Conservation (phyloP, 2,888 invertebrate genomes). For the Bembecia ichneumoniformis region DNA sequence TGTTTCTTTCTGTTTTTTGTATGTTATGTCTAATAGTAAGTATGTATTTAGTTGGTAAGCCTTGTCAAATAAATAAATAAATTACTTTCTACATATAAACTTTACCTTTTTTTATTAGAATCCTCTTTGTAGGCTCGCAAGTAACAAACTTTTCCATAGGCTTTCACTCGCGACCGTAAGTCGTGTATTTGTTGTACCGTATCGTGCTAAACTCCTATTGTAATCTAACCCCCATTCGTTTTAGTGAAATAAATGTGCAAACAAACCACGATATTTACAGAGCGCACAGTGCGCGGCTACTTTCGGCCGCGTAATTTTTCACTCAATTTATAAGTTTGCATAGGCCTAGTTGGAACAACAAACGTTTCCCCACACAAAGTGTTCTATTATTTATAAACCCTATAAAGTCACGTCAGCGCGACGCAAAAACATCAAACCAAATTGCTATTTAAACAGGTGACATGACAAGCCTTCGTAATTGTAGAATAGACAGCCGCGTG, state of each 20-base stretch:
- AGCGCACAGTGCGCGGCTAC: slow-evolving; percentile 6
- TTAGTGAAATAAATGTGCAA: background rate
- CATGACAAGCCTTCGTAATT: too few relatives aligned
- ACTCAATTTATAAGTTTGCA: slow-evolving; percentile 39
- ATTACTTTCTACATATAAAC: too few relatives aligned
- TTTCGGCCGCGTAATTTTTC: slow-evolving; percentile 17
- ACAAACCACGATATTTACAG: slow-evolving; percentile 2
- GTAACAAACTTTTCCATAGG: too few relatives aligned
- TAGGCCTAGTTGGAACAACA: slow-evolving; percentile 1
- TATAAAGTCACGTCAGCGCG: background rate
- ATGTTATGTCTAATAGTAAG: too few relatives aligned
- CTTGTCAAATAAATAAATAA: too few relatives aligned
- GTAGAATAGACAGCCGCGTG: too few relatives aligned
- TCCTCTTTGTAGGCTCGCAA: too few relatives aligned
- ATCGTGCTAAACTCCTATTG: background rate
- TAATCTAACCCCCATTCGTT: background rate
- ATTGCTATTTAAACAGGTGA: too few relatives aligned
- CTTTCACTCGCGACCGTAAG: too few relatives aligned
- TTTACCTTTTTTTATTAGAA: too few relatives aligned
- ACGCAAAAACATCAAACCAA: background rate
- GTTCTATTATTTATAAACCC: background rate
- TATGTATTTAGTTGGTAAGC: too few relatives aligned
- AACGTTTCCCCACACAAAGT: background rate
- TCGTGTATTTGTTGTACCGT: background rate
- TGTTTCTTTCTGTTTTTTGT: too few relatives aligned